A percentile compares a stretch with the other conserved stretches of the same genome.
Evolutionary conservation across 1,140 invertebrate genomes (phyloP).

Genomic region (Pristionchus pacificus): DNA sequence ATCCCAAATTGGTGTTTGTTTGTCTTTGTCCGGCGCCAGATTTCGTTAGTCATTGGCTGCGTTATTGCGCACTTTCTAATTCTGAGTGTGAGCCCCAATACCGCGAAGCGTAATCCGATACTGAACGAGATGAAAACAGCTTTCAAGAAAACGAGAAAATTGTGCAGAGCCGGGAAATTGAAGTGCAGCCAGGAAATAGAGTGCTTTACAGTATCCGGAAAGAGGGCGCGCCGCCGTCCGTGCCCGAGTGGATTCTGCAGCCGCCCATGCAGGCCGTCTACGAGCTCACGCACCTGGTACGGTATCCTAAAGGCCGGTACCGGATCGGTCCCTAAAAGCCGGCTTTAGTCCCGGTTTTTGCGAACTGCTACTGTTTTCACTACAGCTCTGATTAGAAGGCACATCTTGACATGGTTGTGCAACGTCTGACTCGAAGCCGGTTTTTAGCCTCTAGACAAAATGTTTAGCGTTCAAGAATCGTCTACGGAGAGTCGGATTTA

Average conservation of each 20-base stretch:
- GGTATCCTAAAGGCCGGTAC: neutral
- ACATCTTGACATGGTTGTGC: neutral
- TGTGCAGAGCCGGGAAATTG: too few relatives aligned
- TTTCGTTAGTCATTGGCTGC: too few relatives aligned
- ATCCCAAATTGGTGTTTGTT: too few relatives aligned
- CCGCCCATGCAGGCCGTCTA: constrained; percentile 22
- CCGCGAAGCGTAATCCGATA: too few relatives aligned
- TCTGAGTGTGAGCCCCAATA: too few relatives aligned
- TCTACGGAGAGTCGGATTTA: neutral
- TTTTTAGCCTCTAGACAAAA: neutral
- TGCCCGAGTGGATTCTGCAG: constrained; percentile 1
- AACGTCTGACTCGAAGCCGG: too few relatives aligned
- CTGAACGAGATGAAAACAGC: too few relatives aligned
- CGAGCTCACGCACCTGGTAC: constrained; percentile 36
- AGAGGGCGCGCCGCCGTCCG: neutral
- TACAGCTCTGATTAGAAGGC: neutral
- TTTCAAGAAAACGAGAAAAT: too few relatives aligned
- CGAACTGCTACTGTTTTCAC: neutral
- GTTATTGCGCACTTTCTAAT: too few relatives aligned
- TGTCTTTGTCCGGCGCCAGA: too few relatives aligned
- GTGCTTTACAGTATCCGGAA: too few relatives aligned
- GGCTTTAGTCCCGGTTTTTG: neutral
- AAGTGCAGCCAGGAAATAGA: too few relatives aligned
- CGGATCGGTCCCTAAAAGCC: neutral
- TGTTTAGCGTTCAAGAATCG: neutral